Evolutionary conservation across 2,888 invertebrate genomes (phyloP).

Genomic region (Diarsia brunnea): DNA sequence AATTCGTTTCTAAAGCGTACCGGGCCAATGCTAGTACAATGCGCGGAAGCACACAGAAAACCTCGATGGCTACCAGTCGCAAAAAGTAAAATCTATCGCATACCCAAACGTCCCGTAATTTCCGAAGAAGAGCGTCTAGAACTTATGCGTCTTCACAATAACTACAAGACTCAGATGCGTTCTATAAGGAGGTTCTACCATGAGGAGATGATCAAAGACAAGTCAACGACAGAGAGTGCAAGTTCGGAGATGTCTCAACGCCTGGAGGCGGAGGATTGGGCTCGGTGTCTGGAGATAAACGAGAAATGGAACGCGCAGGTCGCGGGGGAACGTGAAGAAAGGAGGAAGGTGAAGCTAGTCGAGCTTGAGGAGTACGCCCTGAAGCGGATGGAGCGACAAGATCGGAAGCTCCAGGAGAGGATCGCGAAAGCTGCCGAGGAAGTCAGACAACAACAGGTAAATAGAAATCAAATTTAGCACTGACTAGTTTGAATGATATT

Average conservation of each 20-base stretch:
- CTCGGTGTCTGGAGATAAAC: constrained; percentile 91
- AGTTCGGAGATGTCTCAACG: constrained; percentile 90
- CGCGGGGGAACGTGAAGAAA: constrained; percentile 90
- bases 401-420: constrained; percentile 75
- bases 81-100: constrained; percentile 94
- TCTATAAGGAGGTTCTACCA: constrained; percentile 89
- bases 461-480: background rate
- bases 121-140: constrained; percentile 92
- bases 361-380: constrained; percentile 87
- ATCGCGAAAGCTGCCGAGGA: constrained; percentile 88
- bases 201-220: constrained; percentile 88
- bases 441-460: constrained; percentile 85
- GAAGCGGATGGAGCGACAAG: constrained; percentile 82
- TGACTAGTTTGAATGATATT: background rate
- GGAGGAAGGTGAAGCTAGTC: constrained; percentile 88
- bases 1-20: constrained; percentile 78
- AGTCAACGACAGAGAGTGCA: constrained; percentile 88
- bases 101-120: constrained; percentile 91
- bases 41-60: constrained; percentile 91
- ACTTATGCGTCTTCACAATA: constrained; percentile 92
- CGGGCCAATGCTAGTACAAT: constrained; percentile 81
- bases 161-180: constrained; percentile 92
- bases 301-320: constrained; percentile 93
- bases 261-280: constrained; percentile 92
- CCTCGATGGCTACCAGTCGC: constrained; percentile 95